phyloP scores from a whole-genome alignment of 2,113 vertebrate species.

The Semicossyphus pulcher region DNA sequence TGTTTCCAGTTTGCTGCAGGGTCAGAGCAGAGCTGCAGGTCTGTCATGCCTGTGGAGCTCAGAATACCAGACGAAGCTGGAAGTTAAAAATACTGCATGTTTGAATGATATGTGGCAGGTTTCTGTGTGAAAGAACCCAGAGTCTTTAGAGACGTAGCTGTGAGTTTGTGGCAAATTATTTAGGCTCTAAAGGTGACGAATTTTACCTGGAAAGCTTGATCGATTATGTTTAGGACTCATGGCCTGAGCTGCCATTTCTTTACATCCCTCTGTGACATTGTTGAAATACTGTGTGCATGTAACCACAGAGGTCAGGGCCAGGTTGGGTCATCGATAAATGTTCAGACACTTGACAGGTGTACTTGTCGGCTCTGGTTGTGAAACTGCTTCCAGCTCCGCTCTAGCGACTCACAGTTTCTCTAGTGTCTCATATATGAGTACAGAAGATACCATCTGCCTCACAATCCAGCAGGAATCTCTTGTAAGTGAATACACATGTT shows the following conservation, averaged over 20 bases:
- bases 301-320: constrained; percentile 1
- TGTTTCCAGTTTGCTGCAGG: constrained; percentile 21
- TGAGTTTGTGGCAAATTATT: not conserved
- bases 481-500: not conserved
- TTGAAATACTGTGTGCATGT: not conserved
- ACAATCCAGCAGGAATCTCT: not conserved
- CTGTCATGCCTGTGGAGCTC: not conserved
- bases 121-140: not conserved
- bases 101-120: not conserved
- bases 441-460: not conserved
- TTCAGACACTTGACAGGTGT: constrained; percentile 26
- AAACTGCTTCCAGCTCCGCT: not conserved
- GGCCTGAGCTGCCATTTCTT: not conserved
- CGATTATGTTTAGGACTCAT: not conserved
- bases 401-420: not conserved
- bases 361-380: constrained; percentile 25
- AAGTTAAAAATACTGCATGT: constrained; percentile 13
- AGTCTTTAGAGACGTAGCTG: not conserved
- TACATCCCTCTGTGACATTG: not conserved
- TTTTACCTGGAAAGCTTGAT: not conserved
- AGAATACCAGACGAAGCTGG: not conserved
- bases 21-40: constrained; percentile 4
- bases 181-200: not conserved
- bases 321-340: not conserved
- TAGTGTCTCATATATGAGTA: not conserved